Conservation (phyloP, 2,113 vertebrate genomes). For the Mionectes macconnelli region DNA sequence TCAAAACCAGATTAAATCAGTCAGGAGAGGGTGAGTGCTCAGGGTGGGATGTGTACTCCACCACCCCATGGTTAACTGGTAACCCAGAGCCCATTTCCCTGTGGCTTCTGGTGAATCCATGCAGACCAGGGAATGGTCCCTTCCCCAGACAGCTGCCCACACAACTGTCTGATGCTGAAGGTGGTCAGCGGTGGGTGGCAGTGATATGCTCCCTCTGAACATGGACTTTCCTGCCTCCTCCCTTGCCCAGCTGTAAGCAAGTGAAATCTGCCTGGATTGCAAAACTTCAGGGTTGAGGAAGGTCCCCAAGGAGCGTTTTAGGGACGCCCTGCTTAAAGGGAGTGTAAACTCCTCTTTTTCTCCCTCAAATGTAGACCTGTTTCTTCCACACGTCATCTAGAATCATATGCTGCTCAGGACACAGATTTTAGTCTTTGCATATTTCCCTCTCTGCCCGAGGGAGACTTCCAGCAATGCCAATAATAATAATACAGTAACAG, state of each 20-base stretch:
- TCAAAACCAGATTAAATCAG: background rate
- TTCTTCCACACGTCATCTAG: background rate
- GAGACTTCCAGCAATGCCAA: background rate
- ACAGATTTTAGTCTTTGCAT: background rate
- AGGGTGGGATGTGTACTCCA: background rate
- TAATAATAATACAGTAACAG: background rate
- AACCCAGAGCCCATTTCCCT: background rate
- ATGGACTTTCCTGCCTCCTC: background rate
- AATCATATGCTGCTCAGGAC: accelerated
- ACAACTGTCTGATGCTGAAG: background rate
- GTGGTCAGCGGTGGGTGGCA: background rate
- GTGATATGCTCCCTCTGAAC: background rate
- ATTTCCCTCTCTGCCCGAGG: background rate
- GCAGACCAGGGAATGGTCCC: background rate
- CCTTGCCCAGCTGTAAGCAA: background rate
- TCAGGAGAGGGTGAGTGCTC: background rate
- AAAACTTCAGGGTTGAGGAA: background rate
- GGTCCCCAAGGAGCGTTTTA: background rate
- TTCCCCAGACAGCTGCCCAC: accelerated
- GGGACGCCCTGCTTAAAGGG: background rate
- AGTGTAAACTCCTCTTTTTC: background rate
- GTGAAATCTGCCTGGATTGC: background rate
- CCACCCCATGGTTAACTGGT: background rate
- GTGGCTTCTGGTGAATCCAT: accelerated
- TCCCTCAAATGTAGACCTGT: background rate